phyloP scores from a whole-genome alignment of 2,797 vertebrate species.

The Alca torda region DNA sequence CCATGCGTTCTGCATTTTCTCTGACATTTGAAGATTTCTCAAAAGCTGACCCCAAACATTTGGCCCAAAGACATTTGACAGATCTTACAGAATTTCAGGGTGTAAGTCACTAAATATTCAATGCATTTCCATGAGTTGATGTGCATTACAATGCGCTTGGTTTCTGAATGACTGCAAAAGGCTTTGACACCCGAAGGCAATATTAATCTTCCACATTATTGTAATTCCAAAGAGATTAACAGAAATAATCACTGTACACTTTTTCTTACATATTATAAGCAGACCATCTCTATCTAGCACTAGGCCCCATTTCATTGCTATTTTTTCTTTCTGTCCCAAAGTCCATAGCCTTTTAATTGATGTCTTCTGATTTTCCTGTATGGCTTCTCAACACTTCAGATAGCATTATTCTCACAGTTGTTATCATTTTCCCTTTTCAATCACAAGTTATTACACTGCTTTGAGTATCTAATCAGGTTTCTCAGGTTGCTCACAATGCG shows the following conservation, averaged over 20 bases:
- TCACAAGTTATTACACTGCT: background rate
- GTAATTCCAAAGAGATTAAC: background rate
- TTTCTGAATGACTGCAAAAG: background rate
- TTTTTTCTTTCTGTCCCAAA: background rate
- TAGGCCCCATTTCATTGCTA: background rate
- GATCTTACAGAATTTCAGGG: background rate
- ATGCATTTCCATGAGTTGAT: background rate
- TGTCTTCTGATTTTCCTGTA: background rate
- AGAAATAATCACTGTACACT: background rate
- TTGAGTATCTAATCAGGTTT: background rate
- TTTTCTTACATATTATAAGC: background rate
- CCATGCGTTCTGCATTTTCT: accelerated
- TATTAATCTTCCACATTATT: background rate
- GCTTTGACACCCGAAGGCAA: background rate
- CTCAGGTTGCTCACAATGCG: background rate
- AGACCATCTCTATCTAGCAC: background rate
- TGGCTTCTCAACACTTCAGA: background rate
- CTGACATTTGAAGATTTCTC: background rate
- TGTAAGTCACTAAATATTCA: background rate
- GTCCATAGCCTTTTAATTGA: background rate
- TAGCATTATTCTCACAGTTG: background rate
- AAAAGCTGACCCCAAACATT: background rate
- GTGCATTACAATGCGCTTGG: background rate
- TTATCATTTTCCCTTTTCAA: background rate
- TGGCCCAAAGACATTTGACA: background rate